Evolutionary conservation across 2,113 vertebrate species (phyloP).

Genomic region (Malurus cyaneus): DNA sequence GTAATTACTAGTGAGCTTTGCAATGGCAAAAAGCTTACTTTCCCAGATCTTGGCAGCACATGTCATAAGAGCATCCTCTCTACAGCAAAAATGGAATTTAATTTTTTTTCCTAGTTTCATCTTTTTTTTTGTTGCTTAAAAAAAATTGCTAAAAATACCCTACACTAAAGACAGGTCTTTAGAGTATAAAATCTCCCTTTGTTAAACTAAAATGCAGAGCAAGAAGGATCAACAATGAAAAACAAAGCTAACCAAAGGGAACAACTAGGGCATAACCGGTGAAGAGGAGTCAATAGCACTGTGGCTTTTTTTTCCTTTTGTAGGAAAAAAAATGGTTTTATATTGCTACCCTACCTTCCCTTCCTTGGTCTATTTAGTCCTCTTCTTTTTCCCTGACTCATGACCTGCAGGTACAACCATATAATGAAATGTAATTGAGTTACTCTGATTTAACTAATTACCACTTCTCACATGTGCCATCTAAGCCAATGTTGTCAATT

Average conservation of each 20-base stretch:
- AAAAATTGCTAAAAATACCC: background rate
- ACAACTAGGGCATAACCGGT: background rate
- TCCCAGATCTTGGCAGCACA: background rate
- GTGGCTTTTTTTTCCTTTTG: background rate
- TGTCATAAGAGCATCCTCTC: background rate
- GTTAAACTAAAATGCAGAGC: background rate
- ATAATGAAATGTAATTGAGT: background rate
- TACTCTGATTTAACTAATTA: background rate
- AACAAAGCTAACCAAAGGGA: background rate
- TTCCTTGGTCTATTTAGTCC: background rate
- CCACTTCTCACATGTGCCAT: accelerated
- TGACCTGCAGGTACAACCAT: background rate
- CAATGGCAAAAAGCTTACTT: background rate
- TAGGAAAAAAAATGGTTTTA: background rate
- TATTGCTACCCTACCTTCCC: background rate
- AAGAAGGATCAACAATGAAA: background rate
- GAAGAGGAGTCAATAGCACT: background rate
- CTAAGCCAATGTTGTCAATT: background rate
- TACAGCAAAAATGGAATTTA: background rate
- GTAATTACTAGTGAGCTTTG: background rate
- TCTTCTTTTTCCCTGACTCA: background rate
- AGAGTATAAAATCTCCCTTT: background rate
- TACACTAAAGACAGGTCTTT: background rate
- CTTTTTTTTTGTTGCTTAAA: background rate
- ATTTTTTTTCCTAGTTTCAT: background rate